Conservation (phyloP, 1,140 invertebrate genomes). For the Nephila pilipes region DNA sequence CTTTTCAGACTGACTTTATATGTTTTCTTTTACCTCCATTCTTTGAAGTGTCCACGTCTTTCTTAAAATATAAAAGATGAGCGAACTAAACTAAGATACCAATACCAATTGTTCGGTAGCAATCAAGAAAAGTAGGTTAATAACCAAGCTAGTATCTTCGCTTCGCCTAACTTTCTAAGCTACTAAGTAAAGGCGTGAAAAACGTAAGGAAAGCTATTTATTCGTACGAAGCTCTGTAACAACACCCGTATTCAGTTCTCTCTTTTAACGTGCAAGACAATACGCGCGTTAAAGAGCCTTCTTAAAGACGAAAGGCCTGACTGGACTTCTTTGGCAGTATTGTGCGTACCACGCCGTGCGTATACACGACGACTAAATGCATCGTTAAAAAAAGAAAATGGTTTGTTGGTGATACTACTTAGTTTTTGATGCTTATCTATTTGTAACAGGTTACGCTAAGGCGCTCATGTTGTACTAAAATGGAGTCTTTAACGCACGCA, state of each 20-base stretch:
- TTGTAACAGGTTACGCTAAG: slow-evolving; percentile 69
- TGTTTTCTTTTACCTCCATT: background rate
- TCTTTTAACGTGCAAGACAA: slow-evolving; percentile 27
- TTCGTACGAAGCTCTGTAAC: slow-evolving; percentile 8
- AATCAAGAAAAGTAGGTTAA: slow-evolving; percentile 70
- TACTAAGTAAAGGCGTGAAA: slow-evolving; percentile 35
- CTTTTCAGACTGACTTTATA: background rate
- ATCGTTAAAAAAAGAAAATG: slow-evolving; percentile 10
- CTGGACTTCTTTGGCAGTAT: slow-evolving; percentile 52
- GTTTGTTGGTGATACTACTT: slow-evolving; percentile 58
- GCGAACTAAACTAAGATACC: slow-evolving; percentile 2
- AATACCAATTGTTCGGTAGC: slow-evolving; percentile 41
- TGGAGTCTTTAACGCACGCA: slow-evolving; percentile 68
- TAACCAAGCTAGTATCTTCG: slow-evolving; percentile 36
- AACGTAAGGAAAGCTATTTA: slow-evolving; percentile 67
- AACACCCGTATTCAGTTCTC: slow-evolving; percentile 16
- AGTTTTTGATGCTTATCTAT: slow-evolving; percentile 72
- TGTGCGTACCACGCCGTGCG: slow-evolving; percentile 61
- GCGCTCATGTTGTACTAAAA: slow-evolving; percentile 70
- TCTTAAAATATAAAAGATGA: slow-evolving; percentile 30
- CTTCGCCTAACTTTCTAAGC: slow-evolving; percentile 52
- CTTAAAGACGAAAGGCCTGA: slow-evolving; percentile 54
- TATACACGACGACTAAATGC: slow-evolving; percentile 29
- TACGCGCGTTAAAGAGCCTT: slow-evolving; percentile 50
- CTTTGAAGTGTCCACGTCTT: background rate